These are phyloP conservation scores for Littorina saxatilis DNA, from an alignment of 1,140 invertebrate genomes.

Conservation along the genomic window DNA sequence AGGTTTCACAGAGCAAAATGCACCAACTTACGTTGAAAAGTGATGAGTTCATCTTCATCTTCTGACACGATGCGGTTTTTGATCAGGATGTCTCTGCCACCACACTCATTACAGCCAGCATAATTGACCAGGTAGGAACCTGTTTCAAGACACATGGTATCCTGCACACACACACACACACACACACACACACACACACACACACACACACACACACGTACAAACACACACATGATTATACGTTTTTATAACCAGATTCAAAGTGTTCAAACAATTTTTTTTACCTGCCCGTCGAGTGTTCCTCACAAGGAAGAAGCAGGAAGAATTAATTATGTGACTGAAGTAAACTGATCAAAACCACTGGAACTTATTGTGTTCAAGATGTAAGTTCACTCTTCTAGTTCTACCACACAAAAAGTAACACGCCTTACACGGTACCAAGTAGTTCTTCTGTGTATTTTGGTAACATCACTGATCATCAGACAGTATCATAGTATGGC, in stretches of 20 bases:
- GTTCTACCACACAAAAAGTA: not conserved
- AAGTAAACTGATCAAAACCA: no score
- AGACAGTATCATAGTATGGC: no score
- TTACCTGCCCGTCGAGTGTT: no score
- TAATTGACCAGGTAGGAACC: slow-evolving; percentile 49
- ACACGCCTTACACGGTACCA: no score
- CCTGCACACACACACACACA: not conserved
- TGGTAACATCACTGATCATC: no score
- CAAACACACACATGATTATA: not conserved
- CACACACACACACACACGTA: not conserved
- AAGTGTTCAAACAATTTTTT: not conserved
- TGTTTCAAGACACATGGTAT: slow-evolving; percentile 46
- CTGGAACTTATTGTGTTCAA: no score
- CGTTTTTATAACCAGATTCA: not conserved
- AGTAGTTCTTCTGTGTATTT: no score
- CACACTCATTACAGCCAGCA: slow-evolving; percentile 39
- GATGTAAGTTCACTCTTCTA: not conserved
- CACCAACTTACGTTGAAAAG: slow-evolving; percentile 43
- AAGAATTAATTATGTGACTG: no score
- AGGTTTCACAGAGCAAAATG: not conserved
- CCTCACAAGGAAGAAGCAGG: no score
- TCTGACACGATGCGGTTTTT: slow-evolving; percentile 29
- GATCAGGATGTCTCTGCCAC: slow-evolving; percentile 4
- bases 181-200: not conserved
- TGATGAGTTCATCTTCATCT: slow-evolving; percentile 44